These are phyloP conservation scores for Drosophila emarginata DNA, from an alignment of 2,888 invertebrate species.

Conservation along the genomic window DNA sequence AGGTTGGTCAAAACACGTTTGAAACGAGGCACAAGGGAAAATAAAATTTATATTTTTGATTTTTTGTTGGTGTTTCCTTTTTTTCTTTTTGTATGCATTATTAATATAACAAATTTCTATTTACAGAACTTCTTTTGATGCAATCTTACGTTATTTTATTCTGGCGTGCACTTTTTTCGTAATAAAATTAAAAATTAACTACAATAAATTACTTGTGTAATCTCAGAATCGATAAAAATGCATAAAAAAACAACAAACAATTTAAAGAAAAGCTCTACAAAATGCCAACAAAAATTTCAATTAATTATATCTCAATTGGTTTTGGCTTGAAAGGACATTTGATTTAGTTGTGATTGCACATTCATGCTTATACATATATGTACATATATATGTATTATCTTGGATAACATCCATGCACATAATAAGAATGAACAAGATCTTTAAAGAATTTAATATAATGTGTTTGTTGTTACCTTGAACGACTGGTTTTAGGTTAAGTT, in stretches of 20 bases:
- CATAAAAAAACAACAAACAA: background rate
- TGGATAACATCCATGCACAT: slow-evolving; percentile 4
- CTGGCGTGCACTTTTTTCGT: slow-evolving; percentile 32
- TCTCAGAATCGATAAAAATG: background rate
- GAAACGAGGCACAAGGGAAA: slow-evolving; percentile 64
- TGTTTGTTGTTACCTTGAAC: slow-evolving; percentile 68
- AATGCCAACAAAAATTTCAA: background rate
- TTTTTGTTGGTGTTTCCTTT: slow-evolving; percentile 7
- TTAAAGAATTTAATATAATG: background rate
- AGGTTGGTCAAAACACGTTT: slow-evolving; percentile 51
- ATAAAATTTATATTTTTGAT: slow-evolving; percentile 49
- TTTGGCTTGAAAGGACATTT: no score
- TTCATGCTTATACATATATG: background rate
- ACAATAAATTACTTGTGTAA: slow-evolving; percentile 12
- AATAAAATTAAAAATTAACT: background rate
- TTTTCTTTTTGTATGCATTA: background rate
- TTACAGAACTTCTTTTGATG: background rate
- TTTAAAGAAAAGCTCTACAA: background rate
- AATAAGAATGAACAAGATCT: slow-evolving; percentile 7
- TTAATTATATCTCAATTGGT: background rate
- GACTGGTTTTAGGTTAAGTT: slow-evolving; percentile 51
- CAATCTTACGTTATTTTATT: slow-evolving; percentile 5
- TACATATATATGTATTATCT: no score
- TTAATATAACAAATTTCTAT: background rate
- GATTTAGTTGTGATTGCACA: no score